Conservation (phyloP, 2,797 vertebrate genomes). For the Chelon labrosus region DNA sequence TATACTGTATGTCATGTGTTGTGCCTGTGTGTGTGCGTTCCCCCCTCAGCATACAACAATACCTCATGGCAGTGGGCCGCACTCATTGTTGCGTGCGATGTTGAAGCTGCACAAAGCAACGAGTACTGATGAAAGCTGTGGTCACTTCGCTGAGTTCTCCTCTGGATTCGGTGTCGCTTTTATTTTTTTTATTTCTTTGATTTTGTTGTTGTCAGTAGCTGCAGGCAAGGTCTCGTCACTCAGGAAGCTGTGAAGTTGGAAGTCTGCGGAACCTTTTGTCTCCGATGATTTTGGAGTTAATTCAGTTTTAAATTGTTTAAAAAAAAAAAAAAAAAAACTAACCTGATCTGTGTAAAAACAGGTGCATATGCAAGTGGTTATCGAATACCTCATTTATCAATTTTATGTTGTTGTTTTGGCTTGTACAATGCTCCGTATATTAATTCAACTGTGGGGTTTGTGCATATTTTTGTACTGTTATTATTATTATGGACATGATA, state of each 20-base stretch:
- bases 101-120: slow-evolving; percentile 59
- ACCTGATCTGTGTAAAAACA: slow-evolving; percentile 83
- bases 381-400: slow-evolving; percentile 87
- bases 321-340: slow-evolving; percentile 70
- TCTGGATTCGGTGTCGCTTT: slow-evolving; percentile 64
- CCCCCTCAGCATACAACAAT: slow-evolving; percentile 67
- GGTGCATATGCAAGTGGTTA: slow-evolving; percentile 86
- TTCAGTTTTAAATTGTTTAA: slow-evolving; percentile 78
- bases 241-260: slow-evolving; percentile 83
- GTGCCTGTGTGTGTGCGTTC: slow-evolving; percentile 23
- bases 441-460: slow-evolving; percentile 86
- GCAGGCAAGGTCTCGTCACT: slow-evolving; percentile 78
- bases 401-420: slow-evolving; percentile 80
- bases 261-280: slow-evolving; percentile 78
- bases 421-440: slow-evolving; percentile 86
- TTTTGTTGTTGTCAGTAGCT: slow-evolving; percentile 68
- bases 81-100: slow-evolving; percentile 60
- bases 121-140: slow-evolving; percentile 48
- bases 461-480: slow-evolving; percentile 88
- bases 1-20: slow-evolving; percentile 28
- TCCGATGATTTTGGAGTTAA: slow-evolving; percentile 77
- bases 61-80: slow-evolving; percentile 79
- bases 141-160: slow-evolving; percentile 63
- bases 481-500: slow-evolving; percentile 83
- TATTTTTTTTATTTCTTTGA: slow-evolving; percentile 31